Evolutionary conservation across 2,888 invertebrate species (phyloP).

Genomic region (Ptychoptera albimana): DNA sequence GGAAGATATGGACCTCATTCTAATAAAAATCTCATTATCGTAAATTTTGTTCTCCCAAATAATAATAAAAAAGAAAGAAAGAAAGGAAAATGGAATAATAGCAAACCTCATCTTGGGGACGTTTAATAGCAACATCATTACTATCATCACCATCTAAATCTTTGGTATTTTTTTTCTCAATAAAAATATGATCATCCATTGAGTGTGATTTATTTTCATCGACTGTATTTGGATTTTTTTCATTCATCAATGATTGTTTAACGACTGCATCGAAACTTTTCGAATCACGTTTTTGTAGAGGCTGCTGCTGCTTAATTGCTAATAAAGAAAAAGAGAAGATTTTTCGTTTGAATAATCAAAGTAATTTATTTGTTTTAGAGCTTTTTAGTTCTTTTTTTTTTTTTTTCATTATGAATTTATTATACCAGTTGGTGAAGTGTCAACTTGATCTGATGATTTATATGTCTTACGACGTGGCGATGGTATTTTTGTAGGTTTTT

Average conservation of each 20-base stretch:
- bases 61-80: not conserved
- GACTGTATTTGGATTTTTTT: conserved; percentile 3
- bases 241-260: not conserved
- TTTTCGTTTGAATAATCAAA: not conserved
- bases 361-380: not conserved
- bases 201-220: conserved; percentile 7
- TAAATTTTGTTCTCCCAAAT: too few species aligned
- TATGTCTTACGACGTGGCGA: conserved; percentile 21
- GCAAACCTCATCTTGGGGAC: not conserved
- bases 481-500: conserved; percentile 19
- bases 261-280: conserved; percentile 10
- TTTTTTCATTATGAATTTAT: not conserved
- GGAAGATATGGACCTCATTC: too few species aligned
- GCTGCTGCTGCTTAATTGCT: not conserved
- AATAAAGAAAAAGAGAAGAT: not conserved
- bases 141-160: not conserved
- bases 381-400: not conserved
- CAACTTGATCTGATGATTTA: conserved; percentile 16
- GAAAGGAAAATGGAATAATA: not conserved
- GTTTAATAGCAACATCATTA: not conserved
- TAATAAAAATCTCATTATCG: too few species aligned
- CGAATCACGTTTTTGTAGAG: conserved; percentile 8
- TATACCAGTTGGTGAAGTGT: conserved; percentile 12
- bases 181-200: conserved; percentile 7
- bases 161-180: not conserved